Evolutionary conservation across 2,888 invertebrate species (phyloP).

Genomic region (Laspeyria flexula): DNA sequence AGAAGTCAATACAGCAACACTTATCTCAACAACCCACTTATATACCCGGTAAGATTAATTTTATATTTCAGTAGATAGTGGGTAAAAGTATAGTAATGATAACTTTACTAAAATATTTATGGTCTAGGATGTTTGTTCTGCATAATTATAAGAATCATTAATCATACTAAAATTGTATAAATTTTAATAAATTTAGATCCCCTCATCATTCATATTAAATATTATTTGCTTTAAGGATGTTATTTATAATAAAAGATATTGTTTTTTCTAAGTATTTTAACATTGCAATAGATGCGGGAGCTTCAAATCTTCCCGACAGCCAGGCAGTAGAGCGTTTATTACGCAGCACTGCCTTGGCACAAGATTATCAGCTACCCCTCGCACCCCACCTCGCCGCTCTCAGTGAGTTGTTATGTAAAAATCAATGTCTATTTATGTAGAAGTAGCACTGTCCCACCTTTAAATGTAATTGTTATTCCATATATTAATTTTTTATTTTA

Average conservation of each 20-base stretch:
- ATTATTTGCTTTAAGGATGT: too few species aligned
- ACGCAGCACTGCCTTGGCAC: constrained; percentile 76
- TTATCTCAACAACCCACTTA: constrained; percentile 86
- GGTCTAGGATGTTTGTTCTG: too few species aligned
- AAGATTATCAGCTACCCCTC: constrained; percentile 81
- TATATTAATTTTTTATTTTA: constrained; percentile 39
- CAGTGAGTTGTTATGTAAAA: constrained; percentile 80
- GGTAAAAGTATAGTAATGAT: too few species aligned
- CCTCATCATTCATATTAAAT: too few species aligned
- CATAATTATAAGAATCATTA: too few species aligned
- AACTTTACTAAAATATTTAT: too few species aligned
- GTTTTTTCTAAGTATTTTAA: constrained; percentile 1
- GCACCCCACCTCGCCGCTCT: constrained; percentile 83
- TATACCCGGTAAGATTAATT: constrained; percentile 72
- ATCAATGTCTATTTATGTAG: constrained; percentile 34
- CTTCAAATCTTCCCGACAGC: constrained; percentile 75
- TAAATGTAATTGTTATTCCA: not conserved
- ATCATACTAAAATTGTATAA: too few species aligned
- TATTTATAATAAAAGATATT: too few species aligned
- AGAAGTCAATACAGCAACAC: constrained; percentile 90
- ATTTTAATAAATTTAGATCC: too few species aligned
- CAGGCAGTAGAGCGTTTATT: constrained; percentile 81
- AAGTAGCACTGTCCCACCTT: not conserved
- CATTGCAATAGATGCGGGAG: constrained; percentile 64
- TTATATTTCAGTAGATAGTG: not conserved